Base-by-base conservation (phyloP, 1,140 invertebrate genomes). In the Sitobion miscanthi region DNA sequence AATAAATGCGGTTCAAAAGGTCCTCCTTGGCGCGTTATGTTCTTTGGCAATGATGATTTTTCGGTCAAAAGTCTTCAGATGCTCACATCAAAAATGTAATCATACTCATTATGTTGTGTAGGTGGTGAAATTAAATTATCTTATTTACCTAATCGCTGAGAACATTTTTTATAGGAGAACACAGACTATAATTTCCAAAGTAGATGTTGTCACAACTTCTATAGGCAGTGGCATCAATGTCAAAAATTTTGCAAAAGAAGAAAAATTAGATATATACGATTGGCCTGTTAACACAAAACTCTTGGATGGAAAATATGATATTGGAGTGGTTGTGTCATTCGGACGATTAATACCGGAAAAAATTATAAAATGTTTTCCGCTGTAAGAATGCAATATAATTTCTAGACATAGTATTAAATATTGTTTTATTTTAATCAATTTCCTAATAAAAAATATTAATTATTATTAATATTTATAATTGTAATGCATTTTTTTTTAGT, bases 251-350 rank as follows among this genome's bases (percentile, higher is more conserved):
- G 95, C 96, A 17, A 94, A 95, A 69, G 87, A 95, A 91, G 95
- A 96, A 94, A 95, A 95, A 57, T 95, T 97, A 21, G 89, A 94
- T 9, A 57, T 96, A 35, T 95, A 96, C 93, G 94, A 95, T 30
- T 97, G 97, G 97, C 97, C 97, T 38, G 91, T 96, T 21, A 85
- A 95, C 23, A 90, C 95, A 30, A 77, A 49, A 35, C 69, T 94
- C 2, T 93, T 94, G 23, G 49, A 94, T 69, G 90, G 94, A 42
- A 94, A 95, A 57, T 97, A 96, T 95, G 96, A 97, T 94, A 95
- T 97, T 89, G 97, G 97, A 47, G 94, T 97, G 87, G 96, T 97
- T 54, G 97, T 97, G 2, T 97, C 97, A 3, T 97, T 97, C 96
- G 97, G 97, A 0, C 96, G 97, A 95, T 94, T 97, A 91, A 97